Evolutionary conservation across 2,113 vertebrate genomes (phyloP), one percentile per base, ranked within the genome.

Genomic region (Rhegmatorhina hoffmannsi): DNA sequence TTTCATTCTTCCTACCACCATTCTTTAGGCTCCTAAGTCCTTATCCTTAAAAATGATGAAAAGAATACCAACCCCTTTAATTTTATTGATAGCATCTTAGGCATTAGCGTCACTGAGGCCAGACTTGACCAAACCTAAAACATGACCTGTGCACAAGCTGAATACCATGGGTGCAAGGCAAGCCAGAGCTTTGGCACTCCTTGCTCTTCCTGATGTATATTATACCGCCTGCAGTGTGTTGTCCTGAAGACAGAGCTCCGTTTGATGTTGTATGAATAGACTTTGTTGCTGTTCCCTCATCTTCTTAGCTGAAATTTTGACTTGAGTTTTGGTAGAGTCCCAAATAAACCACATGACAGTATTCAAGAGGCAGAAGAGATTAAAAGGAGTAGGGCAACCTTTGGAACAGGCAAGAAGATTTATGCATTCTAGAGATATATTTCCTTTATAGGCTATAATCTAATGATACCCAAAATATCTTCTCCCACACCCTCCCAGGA

Each of bases 401-500:
- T 11, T 68, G 79, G 75, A 62, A 77, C 17, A 78, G 85, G 83
- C 50, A 67, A 83, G 82, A 90, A 86, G 11, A 83, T 86, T 88
- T 56, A 80, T 67, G 67, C 47, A 60, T 60, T 67, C 47, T 70
- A 83, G 56, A 66, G 29, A 59, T 47, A 9, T 44, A 60, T 44
- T 59, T 84, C 34, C 59, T 92, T 81, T 90, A 89, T 59, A 90
- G 75, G 50, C 89, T 68, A 17, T 74, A 79, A 79, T 44, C 82
- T 94, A 78, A 92, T 60, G 59, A 93, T 56, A 86, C n/a, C 38
- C 74, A 77, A 94, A 96, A 95, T 74, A 90, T 53, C 75, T 91
- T 91, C 70, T 80, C 59, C 76, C 55, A 88, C 2, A 7, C 68
- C 40, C 11, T 83, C 49, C 46, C n/a, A 85, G 79, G 63, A 73